Evolutionary conservation across 2,888 invertebrate genomes (phyloP).

Genomic region (Caenorhabditis sp.): DNA sequence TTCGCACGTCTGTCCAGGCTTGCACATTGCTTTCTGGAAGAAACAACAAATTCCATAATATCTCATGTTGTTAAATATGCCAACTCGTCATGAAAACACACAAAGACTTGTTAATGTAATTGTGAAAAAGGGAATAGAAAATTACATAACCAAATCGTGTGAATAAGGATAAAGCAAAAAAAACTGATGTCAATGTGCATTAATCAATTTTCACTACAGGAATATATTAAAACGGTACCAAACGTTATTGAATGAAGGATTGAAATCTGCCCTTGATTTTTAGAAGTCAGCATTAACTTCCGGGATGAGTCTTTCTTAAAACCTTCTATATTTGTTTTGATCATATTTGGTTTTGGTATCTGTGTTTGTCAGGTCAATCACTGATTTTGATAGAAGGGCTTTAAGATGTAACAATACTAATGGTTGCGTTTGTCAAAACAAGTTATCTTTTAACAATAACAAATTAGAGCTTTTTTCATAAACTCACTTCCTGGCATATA

Average conservation of each 20-base stretch:
- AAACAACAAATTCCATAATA: conserved; percentile 32
- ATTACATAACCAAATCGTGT: conserved; percentile 17
- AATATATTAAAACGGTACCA: conserved; percentile 12
- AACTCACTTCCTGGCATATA: conserved; percentile 63
- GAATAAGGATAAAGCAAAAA: background rate
- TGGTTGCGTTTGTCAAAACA: conserved; percentile 6
- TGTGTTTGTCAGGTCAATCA: conserved; percentile 14
- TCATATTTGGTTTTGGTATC: conserved; percentile 8
- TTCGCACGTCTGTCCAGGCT: conserved; percentile 39
- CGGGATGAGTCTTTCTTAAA: background rate
- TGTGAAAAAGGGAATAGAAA: conserved; percentile 17
- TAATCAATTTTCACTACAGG: background rate
- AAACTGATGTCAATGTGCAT: conserved; percentile 4
- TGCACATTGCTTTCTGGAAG: conserved; percentile 58
- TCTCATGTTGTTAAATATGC: conserved; percentile 31
- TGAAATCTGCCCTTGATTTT: no score
- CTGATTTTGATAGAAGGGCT: conserved; percentile 3
- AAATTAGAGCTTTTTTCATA: background rate
- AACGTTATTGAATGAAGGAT: no score
- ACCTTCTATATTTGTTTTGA: background rate
- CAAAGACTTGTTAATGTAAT: conserved; percentile 49
- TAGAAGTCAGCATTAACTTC: background rate
- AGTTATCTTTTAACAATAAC: background rate
- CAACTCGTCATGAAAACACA: conserved; percentile 40
- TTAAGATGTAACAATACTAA: background rate